A percentile compares a stretch with the other conserved stretches of the same genome.
Conservation (phyloP, 2,888 invertebrate genomes). For the Drosophila phalerata region DNA sequence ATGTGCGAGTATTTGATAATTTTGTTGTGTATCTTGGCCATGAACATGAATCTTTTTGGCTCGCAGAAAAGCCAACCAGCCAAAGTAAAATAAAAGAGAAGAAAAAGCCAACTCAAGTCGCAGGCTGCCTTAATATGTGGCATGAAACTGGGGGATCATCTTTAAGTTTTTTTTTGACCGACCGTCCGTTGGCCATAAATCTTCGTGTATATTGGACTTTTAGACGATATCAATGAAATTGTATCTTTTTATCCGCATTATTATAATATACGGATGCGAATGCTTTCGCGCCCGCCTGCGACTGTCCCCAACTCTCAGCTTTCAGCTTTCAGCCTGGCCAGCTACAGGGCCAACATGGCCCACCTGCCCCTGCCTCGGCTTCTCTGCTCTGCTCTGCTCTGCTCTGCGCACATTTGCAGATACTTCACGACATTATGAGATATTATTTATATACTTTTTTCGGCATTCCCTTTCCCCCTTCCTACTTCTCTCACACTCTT, state of each 20-base stretch:
- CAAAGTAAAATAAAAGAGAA: conserved; percentile 47
- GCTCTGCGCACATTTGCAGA: conserved; percentile 53
- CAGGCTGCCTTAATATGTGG: conserved; percentile 19
- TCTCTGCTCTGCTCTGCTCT: neutral
- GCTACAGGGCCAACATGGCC: conserved; percentile 24
- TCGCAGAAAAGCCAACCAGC: conserved; percentile 26
- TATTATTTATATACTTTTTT: conserved; percentile 75
- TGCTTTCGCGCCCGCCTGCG: conserved; percentile 52
- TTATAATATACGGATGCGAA: conserved; percentile 83
- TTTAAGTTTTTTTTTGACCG: conserved; percentile 57
- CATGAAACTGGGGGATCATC: conserved; percentile 63
- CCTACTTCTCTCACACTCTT: conserved; percentile 1
- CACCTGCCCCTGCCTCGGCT: conserved; percentile 42
- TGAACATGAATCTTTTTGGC: conserved; percentile 74
- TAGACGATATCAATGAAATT: conserved; percentile 85
- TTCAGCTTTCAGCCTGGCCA: conserved; percentile 15
- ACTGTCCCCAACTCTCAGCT: conserved; percentile 23
- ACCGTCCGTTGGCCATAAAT: conserved; percentile 80
- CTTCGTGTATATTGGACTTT: conserved; percentile 84
- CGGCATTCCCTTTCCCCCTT: conserved; percentile 21
- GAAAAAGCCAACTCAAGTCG: conserved; percentile 34
- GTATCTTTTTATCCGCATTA: conserved; percentile 85
- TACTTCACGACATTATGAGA: conserved; percentile 80
- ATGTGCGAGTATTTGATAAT: conserved; percentile 73
- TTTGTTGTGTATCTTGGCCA: conserved; percentile 65